Base-by-base conservation (phyloP, 2,113 vertebrate genomes). In the Mugil cephalus region DNA sequence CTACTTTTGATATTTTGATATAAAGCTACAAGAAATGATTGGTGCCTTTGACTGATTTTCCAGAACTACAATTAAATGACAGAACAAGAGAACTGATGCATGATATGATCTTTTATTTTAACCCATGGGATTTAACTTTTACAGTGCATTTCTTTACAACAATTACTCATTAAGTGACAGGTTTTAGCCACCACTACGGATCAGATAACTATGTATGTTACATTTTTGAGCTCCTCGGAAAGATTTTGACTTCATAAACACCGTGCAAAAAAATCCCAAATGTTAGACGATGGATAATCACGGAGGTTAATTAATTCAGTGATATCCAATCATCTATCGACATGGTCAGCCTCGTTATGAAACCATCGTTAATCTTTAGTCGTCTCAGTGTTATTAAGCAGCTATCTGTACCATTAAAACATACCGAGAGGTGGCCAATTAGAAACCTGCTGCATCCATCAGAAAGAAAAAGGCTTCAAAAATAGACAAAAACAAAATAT, bases 91-190 rank as follows among this genome's bases (percentile, higher is more conserved):
- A 64, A 66, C 55, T 56, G 56, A 70, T 73, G 8, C 66, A 84
- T 91, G 84, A 92, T 91, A 92, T 91, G 84, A 84, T 91, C 76
- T 91, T 92, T 95, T 92, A 94, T 93, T 94, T 93, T 85, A 91
- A 92, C 91, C 91, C 87, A 91, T 92, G 89, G 88, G 92, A 93
- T 93, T 93, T 85, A 81, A 91, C 86, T 92, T 92, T 89, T 90
- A 94, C 93, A 95, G 93, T 94, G 93, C 91, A 94, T 92, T 93
- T 93, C 89, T 93, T 94, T 93, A 94, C 93, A 93, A 94, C 92
- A 93, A 87, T 91, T 84, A 93, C 83, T 91, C 74, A 90, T 90
- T 91, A 91, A 91, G 92, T 93, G 90, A 92, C 88, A 85, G 36
- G 47, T 85, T 92, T 88, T 80, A 92, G 92, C 88, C 93, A 90